Conservation (phyloP, 2,888 invertebrate genomes). For the Phyto melanocephala region DNA sequence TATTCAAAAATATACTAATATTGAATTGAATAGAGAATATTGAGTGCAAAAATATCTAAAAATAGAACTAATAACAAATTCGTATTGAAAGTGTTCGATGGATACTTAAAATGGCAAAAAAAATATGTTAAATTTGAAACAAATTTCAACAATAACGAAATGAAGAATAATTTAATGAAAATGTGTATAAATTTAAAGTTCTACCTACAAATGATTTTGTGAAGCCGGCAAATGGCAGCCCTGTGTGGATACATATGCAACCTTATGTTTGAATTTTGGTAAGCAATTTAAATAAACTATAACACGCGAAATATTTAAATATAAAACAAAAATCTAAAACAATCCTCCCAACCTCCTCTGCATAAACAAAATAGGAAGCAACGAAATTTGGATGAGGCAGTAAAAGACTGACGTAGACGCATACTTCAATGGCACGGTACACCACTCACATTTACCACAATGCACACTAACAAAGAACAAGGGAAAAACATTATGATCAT, state of each 20-base stretch:
- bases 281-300: not conserved
- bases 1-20: too few relatives aligned
- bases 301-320: constrained; percentile 1
- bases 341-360: not conserved
- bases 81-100: constrained; percentile 15
- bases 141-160: not conserved
- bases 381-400: not conserved
- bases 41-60: constrained; percentile 48
- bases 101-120: constrained; percentile 20
- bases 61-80: constrained; percentile 1
- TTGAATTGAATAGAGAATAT: constrained; percentile 37
- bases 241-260: constrained; percentile 27
- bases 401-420: constrained; percentile 11
- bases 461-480: constrained; percentile 13
- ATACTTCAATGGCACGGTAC: constrained; percentile 38
- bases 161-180: not conserved
- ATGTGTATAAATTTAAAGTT: not conserved
- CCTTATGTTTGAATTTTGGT: not conserved
- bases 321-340: not conserved
- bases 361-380: not conserved
- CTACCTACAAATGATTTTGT: constrained; percentile 22
- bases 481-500: constrained; percentile 49
- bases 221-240: constrained; percentile 20
- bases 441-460: constrained; percentile 23
- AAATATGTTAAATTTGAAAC: not conserved